Conservation (phyloP, 2,888 invertebrate genomes). For the Mesoligia furuncula region DNA sequence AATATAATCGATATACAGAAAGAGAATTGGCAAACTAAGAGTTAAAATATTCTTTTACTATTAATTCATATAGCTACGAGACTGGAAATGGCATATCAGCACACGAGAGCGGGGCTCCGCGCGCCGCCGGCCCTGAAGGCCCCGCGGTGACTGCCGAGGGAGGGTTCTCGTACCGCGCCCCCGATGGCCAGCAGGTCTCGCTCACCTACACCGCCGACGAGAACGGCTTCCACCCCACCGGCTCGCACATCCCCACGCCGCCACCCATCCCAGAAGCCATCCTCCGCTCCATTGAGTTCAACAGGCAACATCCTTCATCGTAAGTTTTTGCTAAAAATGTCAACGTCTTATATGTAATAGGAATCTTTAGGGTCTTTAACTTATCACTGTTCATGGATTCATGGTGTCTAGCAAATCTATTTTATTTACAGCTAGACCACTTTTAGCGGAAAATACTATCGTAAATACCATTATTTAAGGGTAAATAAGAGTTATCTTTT, state of each 20-base stretch:
- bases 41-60: not conserved
- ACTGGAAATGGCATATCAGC: conserved; percentile 91
- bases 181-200: conserved; percentile 91
- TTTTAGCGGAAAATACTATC: not conserved
- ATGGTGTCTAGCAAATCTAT: not conserved
- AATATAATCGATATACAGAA: not conserved
- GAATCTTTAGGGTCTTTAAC: not conserved
- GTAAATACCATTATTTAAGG: not conserved
- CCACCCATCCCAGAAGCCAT: conserved; percentile 90
- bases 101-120: conserved; percentile 89
- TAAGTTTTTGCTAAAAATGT: conserved; percentile 66
- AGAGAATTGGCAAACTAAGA: not conserved
- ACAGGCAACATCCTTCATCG: conserved; percentile 80
- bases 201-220: conserved; percentile 92
- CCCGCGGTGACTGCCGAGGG: conserved; percentile 90
- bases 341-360: too few species aligned
- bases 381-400: not conserved
- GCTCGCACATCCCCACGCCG: conserved; percentile 90
- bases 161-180: conserved; percentile 91
- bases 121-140: conserved; percentile 86
- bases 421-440: not conserved
- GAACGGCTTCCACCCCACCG: conserved; percentile 92
- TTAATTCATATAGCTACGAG: conserved; percentile 83
- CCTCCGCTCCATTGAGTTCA: conserved; percentile 83
- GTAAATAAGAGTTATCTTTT: not conserved